Percentiles rank a stretch among this genome's conserved stretches.
These are phyloP conservation scores for Rhagium mordax DNA, from an alignment of 2,888 invertebrate species.

Conservation along the genomic window DNA sequence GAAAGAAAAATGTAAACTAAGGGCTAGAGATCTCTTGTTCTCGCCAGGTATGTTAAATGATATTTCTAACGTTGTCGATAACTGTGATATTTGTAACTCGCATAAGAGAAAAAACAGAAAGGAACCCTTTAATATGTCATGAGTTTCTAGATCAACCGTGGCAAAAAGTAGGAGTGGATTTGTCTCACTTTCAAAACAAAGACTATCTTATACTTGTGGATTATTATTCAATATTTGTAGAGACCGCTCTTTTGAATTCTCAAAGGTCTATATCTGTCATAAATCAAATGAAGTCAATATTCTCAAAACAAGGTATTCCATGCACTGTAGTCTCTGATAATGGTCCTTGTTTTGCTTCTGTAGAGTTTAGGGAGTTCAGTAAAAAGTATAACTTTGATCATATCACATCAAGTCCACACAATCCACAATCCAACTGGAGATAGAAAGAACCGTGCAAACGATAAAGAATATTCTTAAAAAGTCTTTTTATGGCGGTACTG, in stretches of 20 bases:
- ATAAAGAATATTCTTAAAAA: conserved; percentile 48
- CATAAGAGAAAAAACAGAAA: conserved; percentile 11
- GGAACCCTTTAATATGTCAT: conserved; percentile 38
- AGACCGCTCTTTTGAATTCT: conserved; percentile 1
- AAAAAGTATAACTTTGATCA: conserved; percentile 35
- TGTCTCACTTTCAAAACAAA: neutral
- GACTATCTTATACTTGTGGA: too few relatives aligned
- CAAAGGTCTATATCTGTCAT: conserved; percentile 13
- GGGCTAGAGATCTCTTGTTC: conserved; percentile 14
- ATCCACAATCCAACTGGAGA: conserved; percentile 25
- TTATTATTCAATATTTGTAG: conserved; percentile 15
- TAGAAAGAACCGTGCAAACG: conserved; percentile 44
- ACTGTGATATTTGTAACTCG: conserved; percentile 17
- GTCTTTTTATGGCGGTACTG: conserved; percentile 31
- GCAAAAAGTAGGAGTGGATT: conserved; percentile 21
- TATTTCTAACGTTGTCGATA: conserved; percentile 9
- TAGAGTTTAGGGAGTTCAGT: conserved; percentile 25
- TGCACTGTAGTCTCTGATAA: conserved; percentile 25
- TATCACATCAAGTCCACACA: conserved; percentile 9
- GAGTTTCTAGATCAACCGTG: conserved; percentile 38
- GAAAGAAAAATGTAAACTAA: conserved; percentile 18
- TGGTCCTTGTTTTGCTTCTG: conserved; percentile 21
- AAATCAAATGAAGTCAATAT: conserved; percentile 26
- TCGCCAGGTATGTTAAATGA: conserved; percentile 25
- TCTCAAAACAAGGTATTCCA: conserved; percentile 31